A percentile compares a stretch with the other conserved stretches of the same genome.
phyloP scores from a whole-genome alignment of 2,888 invertebrate genomes.

The Tupiocoris notatus region DNA sequence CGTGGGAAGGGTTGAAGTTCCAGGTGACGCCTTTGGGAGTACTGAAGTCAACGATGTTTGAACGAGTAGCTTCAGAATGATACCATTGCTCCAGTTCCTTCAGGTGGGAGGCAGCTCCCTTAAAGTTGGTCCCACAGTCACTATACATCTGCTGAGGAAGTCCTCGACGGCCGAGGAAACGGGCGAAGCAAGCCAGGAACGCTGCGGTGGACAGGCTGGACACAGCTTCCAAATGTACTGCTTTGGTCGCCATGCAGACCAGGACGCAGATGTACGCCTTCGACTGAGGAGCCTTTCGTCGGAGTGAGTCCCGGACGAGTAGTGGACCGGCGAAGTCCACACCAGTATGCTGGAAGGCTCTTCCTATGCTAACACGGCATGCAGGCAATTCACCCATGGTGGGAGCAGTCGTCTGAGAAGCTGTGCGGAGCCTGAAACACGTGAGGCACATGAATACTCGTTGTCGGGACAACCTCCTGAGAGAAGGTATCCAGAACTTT shows the following conservation, averaged over 20 bases:
- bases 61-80: background rate
- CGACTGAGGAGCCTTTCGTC: conserved; percentile 8
- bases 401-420: conserved; percentile 7
- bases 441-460: conserved; percentile 14
- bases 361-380: conserved; percentile 34
- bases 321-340: conserved; percentile 49
- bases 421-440: conserved; percentile 10
- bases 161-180: conserved; percentile 50
- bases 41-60: background rate
- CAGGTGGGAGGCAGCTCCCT: conserved; percentile 49
- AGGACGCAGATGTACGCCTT: conserved; percentile 25
- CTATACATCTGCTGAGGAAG: conserved; percentile 47
- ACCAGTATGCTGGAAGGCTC: conserved; percentile 46
- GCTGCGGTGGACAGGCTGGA: conserved; percentile 50
- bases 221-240: conserved; percentile 51
- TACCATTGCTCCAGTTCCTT: conserved; percentile 23
- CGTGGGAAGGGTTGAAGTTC: conserved; percentile 46
- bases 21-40: conserved; percentile 37
- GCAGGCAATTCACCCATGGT: conserved; percentile 48
- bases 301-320: background rate
- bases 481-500: conserved; percentile 13
- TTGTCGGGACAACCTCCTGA: background rate
- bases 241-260: conserved; percentile 47
- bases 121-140: conserved; percentile 52
- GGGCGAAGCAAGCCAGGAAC: conserved; percentile 49